These are phyloP conservation scores for Nipponia nippon DNA, from an alignment of 2,113 vertebrate species.

Conservation along the genomic window DNA sequence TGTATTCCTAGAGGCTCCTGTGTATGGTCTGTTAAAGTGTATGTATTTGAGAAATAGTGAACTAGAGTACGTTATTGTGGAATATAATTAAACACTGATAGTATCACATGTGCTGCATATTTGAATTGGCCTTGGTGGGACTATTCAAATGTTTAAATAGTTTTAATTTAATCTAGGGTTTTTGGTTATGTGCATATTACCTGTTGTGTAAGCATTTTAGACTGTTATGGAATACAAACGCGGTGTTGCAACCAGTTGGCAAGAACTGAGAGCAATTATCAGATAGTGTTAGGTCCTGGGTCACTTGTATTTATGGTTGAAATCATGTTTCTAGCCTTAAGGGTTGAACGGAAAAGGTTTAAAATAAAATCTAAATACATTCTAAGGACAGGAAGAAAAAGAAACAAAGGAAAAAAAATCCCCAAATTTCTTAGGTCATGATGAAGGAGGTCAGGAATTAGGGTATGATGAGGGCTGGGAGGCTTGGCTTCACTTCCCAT, in stretches of 20 bases:
- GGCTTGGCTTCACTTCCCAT: background rate
- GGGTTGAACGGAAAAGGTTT: background rate
- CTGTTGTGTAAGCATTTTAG: background rate
- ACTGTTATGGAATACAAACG: rapidly evolving
- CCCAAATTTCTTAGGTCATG: background rate
- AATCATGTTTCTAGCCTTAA: background rate
- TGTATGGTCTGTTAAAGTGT: background rate
- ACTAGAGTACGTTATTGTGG: background rate
- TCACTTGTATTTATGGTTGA: background rate
- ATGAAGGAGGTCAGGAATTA: constrained; percentile 24
- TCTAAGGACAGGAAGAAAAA: constrained; percentile 41
- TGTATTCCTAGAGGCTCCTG: background rate
- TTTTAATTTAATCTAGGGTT: background rate
- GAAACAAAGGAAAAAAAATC: constrained; percentile 27
- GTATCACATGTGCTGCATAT: background rate
- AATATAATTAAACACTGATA: background rate
- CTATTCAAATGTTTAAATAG: background rate
- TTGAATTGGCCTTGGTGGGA: background rate
- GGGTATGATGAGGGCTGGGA: background rate
- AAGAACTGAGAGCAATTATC: background rate
- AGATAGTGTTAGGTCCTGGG: background rate
- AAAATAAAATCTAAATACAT: background rate
- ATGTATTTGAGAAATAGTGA: background rate
- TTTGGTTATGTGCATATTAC: background rate
- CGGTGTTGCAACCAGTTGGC: rapidly evolving